Evolutionary conservation across 2,888 invertebrate species (phyloP), one percentile per base, ranked within the genome.

Genomic region (Caradrina clavipalpis): DNA sequence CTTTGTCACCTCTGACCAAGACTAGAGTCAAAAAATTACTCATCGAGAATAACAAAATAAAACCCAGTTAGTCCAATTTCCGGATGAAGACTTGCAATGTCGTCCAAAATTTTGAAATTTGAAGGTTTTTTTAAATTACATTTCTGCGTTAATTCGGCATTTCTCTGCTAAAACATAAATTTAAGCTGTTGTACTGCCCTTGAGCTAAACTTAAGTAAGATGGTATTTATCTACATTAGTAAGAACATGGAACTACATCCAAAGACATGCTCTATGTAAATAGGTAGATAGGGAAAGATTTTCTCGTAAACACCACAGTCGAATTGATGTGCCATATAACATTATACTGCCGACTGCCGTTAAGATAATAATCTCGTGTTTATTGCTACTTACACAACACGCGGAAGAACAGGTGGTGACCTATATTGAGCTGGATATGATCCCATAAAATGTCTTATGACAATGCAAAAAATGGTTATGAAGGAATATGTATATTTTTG

Each of bases 341-440:
- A 70, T 76, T 74, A 71, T 74, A 74, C 78, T 60, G 13, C 58
- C 72, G 72, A 26, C 55, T 49, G 42, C 54, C 39, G 53, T 70
- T 42, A 54, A 63, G 78, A 78, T 64, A 78, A 64, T 35, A 78
- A 78, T 73, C 66, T 61, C 47, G 35, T 61, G 31, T 74, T 74
- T 71, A 74, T 62, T 54, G 45, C 66, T 15, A 49, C 49, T 76
- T 72, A 56, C 54, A 26, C 56, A 59, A 72, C 53, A 31, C 13
- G 39, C 53, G 63, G 79, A 61, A 78, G 74, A 73, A 58, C 76
- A 76, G 76, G 79, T 76, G 76, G 53, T 47, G 73, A 54, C 74
- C 79, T 76, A 78, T 78, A 73, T 78, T 57, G 22, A 19, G 19
- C 19, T 59, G 10, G 19, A 11, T 56, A 77, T 49, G 45, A 6